Base-by-base conservation (phyloP, 1,140 invertebrate species). In the Drosophila nikananu region DNA sequence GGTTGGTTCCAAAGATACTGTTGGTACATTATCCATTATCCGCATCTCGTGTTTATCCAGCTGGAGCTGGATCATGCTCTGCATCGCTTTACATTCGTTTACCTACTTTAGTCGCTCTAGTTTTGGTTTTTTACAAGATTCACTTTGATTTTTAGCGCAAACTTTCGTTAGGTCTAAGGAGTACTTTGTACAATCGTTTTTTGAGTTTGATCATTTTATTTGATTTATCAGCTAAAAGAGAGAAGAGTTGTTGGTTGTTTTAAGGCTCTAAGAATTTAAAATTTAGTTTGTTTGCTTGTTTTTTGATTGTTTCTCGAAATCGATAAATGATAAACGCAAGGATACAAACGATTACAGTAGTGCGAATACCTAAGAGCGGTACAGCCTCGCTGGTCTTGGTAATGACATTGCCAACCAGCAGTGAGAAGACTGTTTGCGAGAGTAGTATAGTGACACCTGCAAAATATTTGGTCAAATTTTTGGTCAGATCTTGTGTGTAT, bases 381-480 rank as follows among this genome's bases (percentile, higher is more conserved):
- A 99, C 96, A 93, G 98, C 98, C 94, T 99, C 98, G 93, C 98
- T 99, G 93, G 98, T 98, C 95, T 98, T 97, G 94, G 98, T 99
- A 94, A 99, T 98, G 93, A 98, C 96, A 96, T 98, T 96, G 94
- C 97, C 97, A 94, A 99, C 96, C 95, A 99, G 96, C 95, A 99
- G 95, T 94, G 99, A 98, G 96, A 99, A 99, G 94, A 99, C 98
- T 95, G 98, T 99, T 95, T 99, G 96, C 93, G 98, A 99, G 94
- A 99, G 97, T 94, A 99, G 97, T 95, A 99, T 99, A 94, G 98
- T 99, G 94, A 99, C 97, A 96, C 98, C 98, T 99, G 97, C 54
- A 90, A 80, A 86, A 90, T 86, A 90, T 67, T 81, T 75, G n/a
- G 63, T 74, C 66, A 84, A 84, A 83, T 75, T 84, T 65, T 80